phyloP scores from a whole-genome alignment of 2,888 invertebrate genomes.

The Eubasilissa splendida region DNA sequence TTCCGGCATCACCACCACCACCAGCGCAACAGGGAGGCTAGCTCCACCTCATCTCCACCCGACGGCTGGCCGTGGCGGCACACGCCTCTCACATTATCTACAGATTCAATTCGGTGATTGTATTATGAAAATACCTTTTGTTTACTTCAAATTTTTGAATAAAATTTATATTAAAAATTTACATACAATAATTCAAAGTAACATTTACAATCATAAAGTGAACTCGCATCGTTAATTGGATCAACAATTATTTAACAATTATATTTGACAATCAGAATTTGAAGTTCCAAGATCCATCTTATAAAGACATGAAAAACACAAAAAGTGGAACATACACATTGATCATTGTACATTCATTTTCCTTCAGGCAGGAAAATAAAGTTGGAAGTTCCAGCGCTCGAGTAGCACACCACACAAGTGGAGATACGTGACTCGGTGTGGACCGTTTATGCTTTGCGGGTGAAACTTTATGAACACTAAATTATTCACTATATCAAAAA shows the following conservation, averaged over 20 bases:
- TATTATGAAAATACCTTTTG: slow-evolving; percentile 71
- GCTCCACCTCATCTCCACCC: background rate
- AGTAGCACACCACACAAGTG: background rate
- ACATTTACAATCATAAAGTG: slow-evolving; percentile 40
- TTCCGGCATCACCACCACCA: background rate
- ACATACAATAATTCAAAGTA: slow-evolving; percentile 51
- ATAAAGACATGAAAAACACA: slow-evolving; percentile 41
- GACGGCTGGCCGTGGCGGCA: slow-evolving; percentile 10
- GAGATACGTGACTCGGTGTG: background rate
- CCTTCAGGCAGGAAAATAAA: background rate
- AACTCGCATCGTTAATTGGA: slow-evolving; percentile 41
- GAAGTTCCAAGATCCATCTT: slow-evolving; percentile 26
- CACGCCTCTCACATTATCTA: slow-evolving; percentile 64
- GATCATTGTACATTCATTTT: slow-evolving; percentile 34
- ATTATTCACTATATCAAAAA: slow-evolving; percentile 57
- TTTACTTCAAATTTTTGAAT: slow-evolving; percentile 43
- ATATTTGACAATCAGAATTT: slow-evolving; percentile 44
- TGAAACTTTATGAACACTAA: slow-evolving; percentile 54
- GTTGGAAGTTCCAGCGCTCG: background rate
- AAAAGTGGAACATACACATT: slow-evolving; percentile 44
- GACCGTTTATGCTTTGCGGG: slow-evolving; percentile 16
- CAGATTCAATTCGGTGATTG: slow-evolving; percentile 73
- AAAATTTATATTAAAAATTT: slow-evolving; percentile 48
- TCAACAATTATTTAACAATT: slow-evolving; percentile 47
- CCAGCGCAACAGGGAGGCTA: background rate